Base-by-base conservation (phyloP, 1,140 invertebrate genomes). In the Eubasilissa regina region DNA sequence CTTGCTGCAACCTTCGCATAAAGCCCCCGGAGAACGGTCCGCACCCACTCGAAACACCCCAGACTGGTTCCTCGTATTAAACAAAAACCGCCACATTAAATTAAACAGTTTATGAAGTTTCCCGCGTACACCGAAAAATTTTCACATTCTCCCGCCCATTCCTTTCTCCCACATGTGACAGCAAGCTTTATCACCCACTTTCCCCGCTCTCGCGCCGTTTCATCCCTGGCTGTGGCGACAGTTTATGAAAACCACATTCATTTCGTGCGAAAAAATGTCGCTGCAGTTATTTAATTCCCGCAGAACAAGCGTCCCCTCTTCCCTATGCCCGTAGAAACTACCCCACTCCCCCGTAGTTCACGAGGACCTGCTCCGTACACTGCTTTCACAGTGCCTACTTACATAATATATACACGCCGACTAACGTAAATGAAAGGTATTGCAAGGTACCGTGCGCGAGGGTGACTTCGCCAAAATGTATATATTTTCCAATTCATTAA, bases 181-280 rank as follows among this genome's bases (percentile, higher is more conserved):
- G 66, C 66, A 44, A 21, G 35, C 19, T 66, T 66, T 66, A 35
- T 45, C 62, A 15, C 25, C 66, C 15, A 35, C 44, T 35, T 55
- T 15, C 51, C 47, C 44, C 62, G 21, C 43, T 44, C n/a, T 45
- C 17, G 17, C 7, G 60, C n/a, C 60, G 60, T 43, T 64, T 43
- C 15, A 17, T 48, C 66, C 45, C 17, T 47, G 44, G 17, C 55
- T 45, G 45, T 58, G 51, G 13, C 45, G 74, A 75, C 74, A 75
- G 55, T 75, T 75, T 75, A 75, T 64, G 45, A 75, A 64, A 75
- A 75, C 74, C 74, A 51, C 74, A 75, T 75, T 64, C 43, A 75
- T 75, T 75, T 44, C 53, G 19, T 44, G n/a, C 17, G 25, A 60
- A 45, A 75, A 66, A 70, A 62, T 60, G n/a, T 55, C 12, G 19